These are phyloP conservation scores for Oreochromis spilurus DNA, from an alignment of 2,113 vertebrate species.

Conservation along the genomic window DNA sequence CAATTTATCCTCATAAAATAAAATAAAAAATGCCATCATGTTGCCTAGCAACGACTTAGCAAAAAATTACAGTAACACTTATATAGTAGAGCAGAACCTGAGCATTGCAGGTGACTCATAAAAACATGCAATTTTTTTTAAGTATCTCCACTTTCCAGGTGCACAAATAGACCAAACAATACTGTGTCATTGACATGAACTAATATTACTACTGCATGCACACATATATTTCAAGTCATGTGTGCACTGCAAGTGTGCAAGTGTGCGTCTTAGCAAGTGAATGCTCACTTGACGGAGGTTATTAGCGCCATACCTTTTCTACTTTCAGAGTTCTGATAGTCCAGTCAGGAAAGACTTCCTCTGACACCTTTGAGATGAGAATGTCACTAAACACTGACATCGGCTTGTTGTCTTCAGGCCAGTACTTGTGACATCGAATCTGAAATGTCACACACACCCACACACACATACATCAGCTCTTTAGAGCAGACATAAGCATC, in stretches of 20 bases:
- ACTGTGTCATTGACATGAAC: not conserved
- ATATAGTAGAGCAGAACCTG: not conserved
- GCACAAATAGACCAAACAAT: not conserved
- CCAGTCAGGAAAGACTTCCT: constrained; percentile 90
- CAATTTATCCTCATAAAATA: not conserved
- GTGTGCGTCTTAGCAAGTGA: not conserved
- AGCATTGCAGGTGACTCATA: not conserved
- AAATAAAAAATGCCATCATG: not conserved
- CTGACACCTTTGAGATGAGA: constrained; percentile 92
- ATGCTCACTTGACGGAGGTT: not conserved
- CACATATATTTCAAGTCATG: not conserved
- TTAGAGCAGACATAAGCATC: not conserved
- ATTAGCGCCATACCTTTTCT: constrained; percentile 80
- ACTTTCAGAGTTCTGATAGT: constrained; percentile 91
- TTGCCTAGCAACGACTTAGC: not conserved
- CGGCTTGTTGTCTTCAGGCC: constrained; percentile 98
- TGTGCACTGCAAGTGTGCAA: not conserved
- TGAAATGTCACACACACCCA: constrained; percentile 58
- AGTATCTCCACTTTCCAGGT: not conserved
- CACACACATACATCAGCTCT: not conserved
- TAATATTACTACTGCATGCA: not conserved
- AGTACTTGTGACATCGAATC: constrained; percentile 97
- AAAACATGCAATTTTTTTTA: not conserved
- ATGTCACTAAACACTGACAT: constrained; percentile 98
- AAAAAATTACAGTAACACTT: not conserved